Evolutionary conservation across 2,113 vertebrate species (phyloP), one percentile per base, ranked within the genome.

Genomic region (Maccullochella peelii): DNA sequence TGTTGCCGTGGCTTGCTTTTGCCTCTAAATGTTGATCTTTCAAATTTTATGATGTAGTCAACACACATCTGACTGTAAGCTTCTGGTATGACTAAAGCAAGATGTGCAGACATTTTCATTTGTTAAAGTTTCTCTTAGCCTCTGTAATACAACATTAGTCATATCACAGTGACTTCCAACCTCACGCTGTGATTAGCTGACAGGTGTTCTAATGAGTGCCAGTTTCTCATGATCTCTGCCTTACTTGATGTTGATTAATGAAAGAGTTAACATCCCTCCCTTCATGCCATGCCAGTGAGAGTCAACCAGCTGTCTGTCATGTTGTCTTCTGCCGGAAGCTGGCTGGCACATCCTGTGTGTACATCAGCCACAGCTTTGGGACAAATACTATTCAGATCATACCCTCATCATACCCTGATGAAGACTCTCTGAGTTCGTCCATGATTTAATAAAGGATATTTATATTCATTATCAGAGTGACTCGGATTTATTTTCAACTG

Each of bases 191-290:
- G 33, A 54, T 61, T 44, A 67, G 33, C 61, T 72, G 44, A 67
- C 25, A 36, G 18, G 14, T 58, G 47, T 50, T 44, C 14, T 66
- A 54, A 80, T 71, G 52, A 77, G 49, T 67, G 36, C 47, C 42
- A 12, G 16, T 42, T 77, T 58, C 44, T 58, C 33, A 18, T 16
- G 12, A 71, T 58, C 38, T 57, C 54, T 62, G 70, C 40, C 54
- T 49, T 68, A 79, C 82, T 59, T 75, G 76, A 55, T 21, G 25
- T 11, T 8, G 55, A 79, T 85, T 63, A 40, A 79, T 72, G 36
- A 38, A 7, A 40, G 21, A 33, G 21, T 80, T 58, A 23, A 25
- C 36, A n/a, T 54, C 21, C 2, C 50, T 65, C 62, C 36, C 27
- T 57, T 40, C 38, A 44, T 75, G 23, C 16, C 4, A 9, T 25